Conservation (phyloP, 30 jellyfish, hydroid and myxozoan species). For the Hydractinia symbiolongicarpus region DNA sequence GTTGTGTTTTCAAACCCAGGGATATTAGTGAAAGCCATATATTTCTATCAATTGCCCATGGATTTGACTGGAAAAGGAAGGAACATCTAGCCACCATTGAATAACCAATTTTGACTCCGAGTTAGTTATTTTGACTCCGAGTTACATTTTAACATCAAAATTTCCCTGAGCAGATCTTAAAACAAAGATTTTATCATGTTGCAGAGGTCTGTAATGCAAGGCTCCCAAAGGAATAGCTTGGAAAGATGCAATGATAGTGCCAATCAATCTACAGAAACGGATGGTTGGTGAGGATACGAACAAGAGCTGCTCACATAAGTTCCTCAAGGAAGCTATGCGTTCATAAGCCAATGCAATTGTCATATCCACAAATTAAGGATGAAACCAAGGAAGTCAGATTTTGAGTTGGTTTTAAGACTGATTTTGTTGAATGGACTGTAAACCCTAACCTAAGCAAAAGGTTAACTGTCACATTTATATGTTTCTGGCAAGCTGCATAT, state of each 20-base stretch:
- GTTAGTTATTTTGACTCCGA: not conserved
- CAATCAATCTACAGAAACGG: not conserved
- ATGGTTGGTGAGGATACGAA: not conserved
- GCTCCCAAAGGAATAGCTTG: constrained; percentile 41
- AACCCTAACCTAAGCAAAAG: constrained; percentile 18
- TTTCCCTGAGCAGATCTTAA: constrained; percentile 31
- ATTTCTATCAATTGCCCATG: constrained; percentile 25
- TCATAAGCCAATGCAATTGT: not conserved
- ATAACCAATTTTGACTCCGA: too few species aligned
- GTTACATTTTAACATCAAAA: constrained; percentile 20
- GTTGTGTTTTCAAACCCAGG: constrained; percentile 39
- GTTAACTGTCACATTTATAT: constrained; percentile 12
- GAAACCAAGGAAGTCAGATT: constrained; percentile 18
- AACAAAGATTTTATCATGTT: constrained; percentile 22
- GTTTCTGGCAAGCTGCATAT: not conserved
- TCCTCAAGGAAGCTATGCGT: not conserved
- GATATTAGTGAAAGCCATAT: constrained; percentile 46
- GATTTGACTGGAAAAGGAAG: too few species aligned
- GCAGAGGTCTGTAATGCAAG: constrained; percentile 32
- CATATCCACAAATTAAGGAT: not conserved
- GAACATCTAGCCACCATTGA: too few species aligned
- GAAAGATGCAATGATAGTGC: constrained; percentile 20
- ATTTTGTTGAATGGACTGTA: constrained; percentile 16
- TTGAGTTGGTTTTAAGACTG: constrained; percentile 16
- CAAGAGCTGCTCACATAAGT: not conserved